Evolutionary conservation across 1,140 invertebrate species (phyloP).

Genomic region (Camponotus vicinus): DNA sequence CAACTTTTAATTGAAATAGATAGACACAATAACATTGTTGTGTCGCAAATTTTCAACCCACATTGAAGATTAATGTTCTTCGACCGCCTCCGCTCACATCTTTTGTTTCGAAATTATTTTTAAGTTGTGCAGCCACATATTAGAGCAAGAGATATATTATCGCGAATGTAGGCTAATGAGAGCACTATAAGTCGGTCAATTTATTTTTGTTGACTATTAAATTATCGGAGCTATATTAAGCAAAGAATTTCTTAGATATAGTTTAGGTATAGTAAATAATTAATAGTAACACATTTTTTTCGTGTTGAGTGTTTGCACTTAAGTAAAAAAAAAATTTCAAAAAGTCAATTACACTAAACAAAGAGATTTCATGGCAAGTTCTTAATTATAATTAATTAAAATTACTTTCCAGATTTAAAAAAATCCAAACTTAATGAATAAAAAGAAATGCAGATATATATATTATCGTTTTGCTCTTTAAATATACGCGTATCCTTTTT

Average conservation of each 20-base stretch:
- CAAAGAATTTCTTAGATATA: background rate
- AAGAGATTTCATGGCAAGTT: background rate
- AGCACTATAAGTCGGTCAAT: background rate
- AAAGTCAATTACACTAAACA: background rate
- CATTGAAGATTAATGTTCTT: constrained; percentile 38
- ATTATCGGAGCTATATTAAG: background rate
- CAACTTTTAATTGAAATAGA: background rate
- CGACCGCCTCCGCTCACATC: background rate
- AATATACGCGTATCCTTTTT: too few species aligned
- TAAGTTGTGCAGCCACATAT: background rate
- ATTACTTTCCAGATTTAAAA: background rate
- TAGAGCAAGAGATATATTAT: background rate
- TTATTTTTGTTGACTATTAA: constrained; percentile 53
- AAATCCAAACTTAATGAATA: background rate
- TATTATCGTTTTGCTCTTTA: too few species aligned
- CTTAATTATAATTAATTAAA: background rate
- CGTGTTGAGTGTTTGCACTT: background rate
- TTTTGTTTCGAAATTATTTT: constrained; percentile 55
- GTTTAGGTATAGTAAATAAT: background rate
- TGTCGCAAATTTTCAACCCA: background rate
- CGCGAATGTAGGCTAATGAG: constrained; percentile 15
- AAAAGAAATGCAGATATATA: too few species aligned
- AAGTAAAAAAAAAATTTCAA: background rate
- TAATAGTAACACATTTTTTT: background rate
- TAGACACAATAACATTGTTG: constrained; percentile 4